Base-by-base conservation (phyloP, 2,797 vertebrate species). In the Tapirus indicus region DNA sequence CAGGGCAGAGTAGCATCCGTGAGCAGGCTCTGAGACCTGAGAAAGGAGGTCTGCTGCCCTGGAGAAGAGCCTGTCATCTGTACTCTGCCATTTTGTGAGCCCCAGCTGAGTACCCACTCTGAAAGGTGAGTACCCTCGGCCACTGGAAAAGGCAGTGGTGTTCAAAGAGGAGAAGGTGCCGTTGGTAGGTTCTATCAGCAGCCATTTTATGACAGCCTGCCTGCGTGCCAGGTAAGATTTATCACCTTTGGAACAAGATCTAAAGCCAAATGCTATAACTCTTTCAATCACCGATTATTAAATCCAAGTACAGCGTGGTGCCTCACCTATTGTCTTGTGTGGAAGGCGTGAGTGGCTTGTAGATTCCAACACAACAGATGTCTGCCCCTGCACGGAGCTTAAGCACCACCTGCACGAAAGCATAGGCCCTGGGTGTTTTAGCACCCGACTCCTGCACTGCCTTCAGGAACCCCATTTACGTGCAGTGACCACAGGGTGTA, bases 181-280 rank as follows among this genome's bases (percentile, higher is more conserved):
- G 84, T 62, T 32, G 68, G 88, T 17, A 79, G 82, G 29, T 52
- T 90, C 66, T 96, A 41, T 74, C 96, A 7, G 0, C 32, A 41
- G 60, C 47, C 82, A 32, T 92, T 92, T 96, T 83, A 82, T 62
- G 58, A 87, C 16, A 10, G 56, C 47, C 3, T 32, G 27, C 69
- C n/a, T 88, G 64, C 47, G 23, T 77, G 35, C n/a, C 68, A 78
- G 78, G n/a, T 44, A 38, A 85, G 82, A 96, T 96, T 97, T 94
- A 95, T 80, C 82, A 77, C 68, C 10, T 75, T 95, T 97, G 95
- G 94, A 98, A 95, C 41, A 68, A 79, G 91, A 96, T 95, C 96
- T 96, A 88, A 96, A 96, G 80, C 91, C 93, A 94, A 91, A 94
- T 94, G 83, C 77, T 89, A 11, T 96, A 93, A 97, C 93, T 79